Percentiles rank a stretch among this genome's conserved stretches.
These are phyloP conservation scores for Leptatherina wallacei DNA, from an alignment of 2,797 vertebrate genomes.

Conservation along the genomic window DNA sequence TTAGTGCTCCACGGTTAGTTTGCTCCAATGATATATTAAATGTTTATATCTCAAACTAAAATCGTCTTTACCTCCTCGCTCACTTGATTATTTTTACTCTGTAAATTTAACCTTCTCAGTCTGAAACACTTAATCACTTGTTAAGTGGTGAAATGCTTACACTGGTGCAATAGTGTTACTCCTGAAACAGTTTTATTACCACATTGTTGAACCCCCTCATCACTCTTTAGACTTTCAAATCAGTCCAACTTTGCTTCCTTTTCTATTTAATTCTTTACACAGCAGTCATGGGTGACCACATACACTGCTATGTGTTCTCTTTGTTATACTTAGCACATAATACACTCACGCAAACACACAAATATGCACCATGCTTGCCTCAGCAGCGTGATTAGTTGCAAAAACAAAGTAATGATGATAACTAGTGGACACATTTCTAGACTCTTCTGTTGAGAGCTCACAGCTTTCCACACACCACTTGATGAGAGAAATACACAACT, in stretches of 20 bases:
- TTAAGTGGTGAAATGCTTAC: slow-evolving; percentile 7
- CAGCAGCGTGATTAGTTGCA: slow-evolving; percentile 48
- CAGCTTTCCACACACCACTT: slow-evolving; percentile 54
- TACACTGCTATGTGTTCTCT: neutral
- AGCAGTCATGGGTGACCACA: slow-evolving; percentile 10
- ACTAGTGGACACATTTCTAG: slow-evolving; percentile 72
- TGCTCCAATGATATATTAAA: slow-evolving; percentile 5
- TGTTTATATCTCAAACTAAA: neutral
- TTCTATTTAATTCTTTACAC: neutral
- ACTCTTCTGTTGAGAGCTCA: slow-evolving; percentile 60
- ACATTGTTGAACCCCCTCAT: no score
- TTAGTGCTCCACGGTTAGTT: neutral
- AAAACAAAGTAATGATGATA: slow-evolving; percentile 69
- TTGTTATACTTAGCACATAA: neutral
- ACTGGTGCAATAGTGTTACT: neutral
- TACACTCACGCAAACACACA: slow-evolving; percentile 7
- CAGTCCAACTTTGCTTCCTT: neutral
- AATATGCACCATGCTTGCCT: slow-evolving; percentile 1
- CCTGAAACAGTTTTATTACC: neutral
- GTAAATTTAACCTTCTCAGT: slow-evolving; percentile 28
- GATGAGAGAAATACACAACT: slow-evolving; percentile 28
- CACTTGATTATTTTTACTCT: slow-evolving; percentile 35
- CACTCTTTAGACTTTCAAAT: no score
- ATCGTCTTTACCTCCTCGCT: slow-evolving; percentile 39
- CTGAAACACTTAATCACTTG: slow-evolving; percentile 18